Base-by-base conservation (phyloP, 1,140 invertebrate genomes). In the Muscidifurax raptorellus region DNA sequence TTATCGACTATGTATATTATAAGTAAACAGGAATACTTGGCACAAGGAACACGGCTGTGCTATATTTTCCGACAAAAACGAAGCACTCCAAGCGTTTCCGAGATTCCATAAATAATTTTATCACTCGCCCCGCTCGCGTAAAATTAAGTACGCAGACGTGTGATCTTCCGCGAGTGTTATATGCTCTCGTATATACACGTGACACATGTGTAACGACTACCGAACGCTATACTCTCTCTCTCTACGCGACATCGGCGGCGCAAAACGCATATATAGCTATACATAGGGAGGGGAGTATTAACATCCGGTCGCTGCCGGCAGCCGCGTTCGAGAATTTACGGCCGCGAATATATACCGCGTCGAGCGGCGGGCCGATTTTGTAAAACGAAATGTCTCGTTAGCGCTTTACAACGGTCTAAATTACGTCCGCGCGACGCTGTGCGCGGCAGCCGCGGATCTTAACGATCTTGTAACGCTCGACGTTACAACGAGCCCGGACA, bases 371-470 rank as follows among this genome's bases (percentile, higher is more conserved):
- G 83, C 87, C 89, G 89, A 91, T 91, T 92, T 92, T 91, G 90
- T 89, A 90, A 91, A 91, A 91, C 90, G 88, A 90, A 91, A 89
- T 89, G 89, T 91, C 91, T 91, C 90, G 91, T 92, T 91, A 92
- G 89, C 88, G 88, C 90, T 91, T 92, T 91, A 91, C 90, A 91
- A 86, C 89, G 89, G 87, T 91, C 89, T 91, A 91, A 92, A 92
- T 91, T 91, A 91, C 89, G 84, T 84, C 71, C 69, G 80, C 69
- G 80, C 78, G 81, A 82, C 30, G 27, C 52, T 18, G 22, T 5
- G 52, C 10, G 66, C 86, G 86, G 88, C 89, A 86, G 87, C 87
- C 64, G 74, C 83, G 64, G 74, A 90, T 90, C 89, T 90, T 92
- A 91, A 91, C 89, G 90, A 91, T 89, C 87, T 82, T 83, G 85